Conservation (phyloP, 2,888 invertebrate species). For the Nipponacmea schrenckii region DNA sequence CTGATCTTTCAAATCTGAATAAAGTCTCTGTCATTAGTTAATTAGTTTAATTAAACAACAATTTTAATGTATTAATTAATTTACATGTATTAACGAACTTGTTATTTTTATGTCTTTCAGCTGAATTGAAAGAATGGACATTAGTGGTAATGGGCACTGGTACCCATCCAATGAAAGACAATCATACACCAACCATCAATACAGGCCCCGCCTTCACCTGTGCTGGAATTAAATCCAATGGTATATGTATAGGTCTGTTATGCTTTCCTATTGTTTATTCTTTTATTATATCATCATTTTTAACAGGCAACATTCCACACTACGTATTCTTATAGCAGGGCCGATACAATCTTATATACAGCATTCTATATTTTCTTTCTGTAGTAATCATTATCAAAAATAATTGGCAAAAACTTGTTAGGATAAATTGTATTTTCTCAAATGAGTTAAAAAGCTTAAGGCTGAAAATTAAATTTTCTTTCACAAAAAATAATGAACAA, state of each 20-base stretch:
- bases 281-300: neutral
- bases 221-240: slow-evolving; percentile 50
- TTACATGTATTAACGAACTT: no score
- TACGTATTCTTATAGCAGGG: neutral
- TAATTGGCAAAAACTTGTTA: no score
- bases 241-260: slow-evolving; percentile 58
- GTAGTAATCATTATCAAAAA: no score
- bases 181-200: slow-evolving; percentile 36
- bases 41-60: no score
- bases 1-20: no score
- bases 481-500: no score
- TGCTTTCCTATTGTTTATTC: slow-evolving; percentile 23
- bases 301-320: slow-evolving; percentile 1
- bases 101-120: slow-evolving; percentile 38
- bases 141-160: slow-evolving; percentile 56
- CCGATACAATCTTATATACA: no score
- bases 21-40: no score
- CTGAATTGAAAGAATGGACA: slow-evolving; percentile 59
- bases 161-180: slow-evolving; percentile 48
- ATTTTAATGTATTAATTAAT: neutral
- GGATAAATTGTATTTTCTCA: no score
- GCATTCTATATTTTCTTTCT: no score
- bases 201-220: slow-evolving; percentile 47
- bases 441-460: no score
- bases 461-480: no score